Conservation (phyloP, 1,140 invertebrate species). For the Polypedilum pembai region DNA sequence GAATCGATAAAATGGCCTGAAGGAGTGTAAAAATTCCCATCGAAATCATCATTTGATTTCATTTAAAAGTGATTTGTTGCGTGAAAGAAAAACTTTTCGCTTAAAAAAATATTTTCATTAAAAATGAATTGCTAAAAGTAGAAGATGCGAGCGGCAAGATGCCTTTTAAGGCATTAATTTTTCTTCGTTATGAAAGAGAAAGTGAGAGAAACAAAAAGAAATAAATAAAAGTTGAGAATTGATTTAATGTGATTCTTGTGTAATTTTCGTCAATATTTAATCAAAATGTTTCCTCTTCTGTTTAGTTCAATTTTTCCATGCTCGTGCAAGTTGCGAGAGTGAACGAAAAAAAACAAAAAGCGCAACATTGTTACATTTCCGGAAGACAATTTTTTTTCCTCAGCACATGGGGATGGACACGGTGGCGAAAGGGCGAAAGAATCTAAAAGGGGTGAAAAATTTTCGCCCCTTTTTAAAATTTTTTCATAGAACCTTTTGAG, state of each 20-base stretch:
- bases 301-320: not conserved
- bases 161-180: not conserved
- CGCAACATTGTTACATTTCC: constrained; percentile 1
- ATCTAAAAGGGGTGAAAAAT: no score
- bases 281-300: not conserved
- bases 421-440: no score
- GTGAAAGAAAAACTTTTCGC: not conserved
- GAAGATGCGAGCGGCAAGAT: not conserved
- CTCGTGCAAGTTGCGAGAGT: no score
- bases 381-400: no score
- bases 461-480: no score
- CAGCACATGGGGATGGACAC: no score
- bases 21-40: constrained; percentile 11
- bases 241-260: constrained; percentile 1
- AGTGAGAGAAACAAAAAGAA: not conserved
- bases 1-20: constrained; percentile 6
- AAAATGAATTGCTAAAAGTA: not conserved
- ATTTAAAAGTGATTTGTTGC: constrained; percentile 1
- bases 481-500: no score
- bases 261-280: not conserved
- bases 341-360: not conserved
- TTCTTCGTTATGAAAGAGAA: not conserved
- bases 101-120: not conserved
- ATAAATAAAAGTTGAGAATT: not conserved
- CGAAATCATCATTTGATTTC: not conserved